Conservation (phyloP, 2,797 vertebrate species). For the Ctenopoma multispine region DNA sequence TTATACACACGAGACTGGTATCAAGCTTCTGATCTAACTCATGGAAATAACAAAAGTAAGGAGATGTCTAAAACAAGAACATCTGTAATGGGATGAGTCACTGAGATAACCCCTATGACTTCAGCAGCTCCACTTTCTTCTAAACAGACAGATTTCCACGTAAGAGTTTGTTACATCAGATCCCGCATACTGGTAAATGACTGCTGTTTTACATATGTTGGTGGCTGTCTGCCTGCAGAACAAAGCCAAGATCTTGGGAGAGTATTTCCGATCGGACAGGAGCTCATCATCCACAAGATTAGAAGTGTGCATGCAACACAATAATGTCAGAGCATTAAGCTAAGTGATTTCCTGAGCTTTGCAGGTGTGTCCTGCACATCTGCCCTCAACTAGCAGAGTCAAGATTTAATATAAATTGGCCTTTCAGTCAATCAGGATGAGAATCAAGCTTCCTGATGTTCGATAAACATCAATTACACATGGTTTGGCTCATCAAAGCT, state of each 20-base stretch:
- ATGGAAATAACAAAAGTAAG: no score
- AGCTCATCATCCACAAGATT: slow-evolving; percentile 13
- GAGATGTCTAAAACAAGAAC: neutral
- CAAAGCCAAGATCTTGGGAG: slow-evolving; percentile 18
- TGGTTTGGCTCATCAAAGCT: slow-evolving; percentile 31
- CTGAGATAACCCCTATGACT: slow-evolving; percentile 22
- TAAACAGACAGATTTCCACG: slow-evolving; percentile 30
- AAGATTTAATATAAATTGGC: slow-evolving; percentile 45
- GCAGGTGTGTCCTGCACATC: slow-evolving; percentile 35
- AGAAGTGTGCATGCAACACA: neutral
- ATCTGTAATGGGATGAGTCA: slow-evolving; percentile 33
- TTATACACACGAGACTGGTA: neutral
- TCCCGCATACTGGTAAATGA: slow-evolving; percentile 49
- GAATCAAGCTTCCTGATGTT: slow-evolving; percentile 47
- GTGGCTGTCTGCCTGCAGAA: slow-evolving; percentile 2
- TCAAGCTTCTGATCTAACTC: neutral
- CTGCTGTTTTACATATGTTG: neutral
- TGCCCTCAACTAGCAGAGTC: slow-evolving; percentile 23
- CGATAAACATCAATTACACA: slow-evolving; percentile 50
- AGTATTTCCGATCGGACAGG: neutral
- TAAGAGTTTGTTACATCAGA: slow-evolving; percentile 29
- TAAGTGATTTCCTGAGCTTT: slow-evolving; percentile 25
- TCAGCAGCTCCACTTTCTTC: slow-evolving; percentile 13
- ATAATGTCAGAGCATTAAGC: slow-evolving; percentile 24
- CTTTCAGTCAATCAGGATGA: slow-evolving; percentile 43